These are phyloP conservation scores for Athene cunicularia DNA, from an alignment of 2,113 vertebrate genomes.

Conservation along the genomic window DNA sequence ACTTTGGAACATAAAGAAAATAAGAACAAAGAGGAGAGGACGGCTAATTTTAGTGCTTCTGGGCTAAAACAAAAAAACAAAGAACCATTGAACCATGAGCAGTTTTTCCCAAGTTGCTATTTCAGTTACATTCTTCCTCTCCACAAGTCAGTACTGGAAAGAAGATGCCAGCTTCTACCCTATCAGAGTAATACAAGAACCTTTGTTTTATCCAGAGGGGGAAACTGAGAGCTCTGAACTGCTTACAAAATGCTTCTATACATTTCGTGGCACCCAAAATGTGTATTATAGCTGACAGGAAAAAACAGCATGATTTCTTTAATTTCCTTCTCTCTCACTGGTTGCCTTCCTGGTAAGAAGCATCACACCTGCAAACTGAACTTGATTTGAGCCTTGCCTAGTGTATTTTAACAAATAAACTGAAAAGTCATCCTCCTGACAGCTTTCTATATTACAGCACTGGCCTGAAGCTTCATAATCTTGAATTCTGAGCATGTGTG, in stretches of 20 bases:
- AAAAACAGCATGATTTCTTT: neutral
- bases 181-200: neutral
- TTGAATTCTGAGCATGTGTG: neutral
- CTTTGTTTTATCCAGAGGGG: conserved; percentile 2
- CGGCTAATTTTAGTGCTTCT: conserved; percentile 36
- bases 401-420: neutral
- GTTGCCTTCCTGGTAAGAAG: neutral
- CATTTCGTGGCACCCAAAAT: neutral
- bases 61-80: conserved; percentile 25
- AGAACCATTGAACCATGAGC: conserved; percentile 31
- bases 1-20: neutral
- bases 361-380: neutral
- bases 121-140: neutral
- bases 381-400: neutral
- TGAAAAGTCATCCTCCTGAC: neutral
- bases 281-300: neutral
- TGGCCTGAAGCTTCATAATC: neutral
- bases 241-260: neutral
- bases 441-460: neutral
- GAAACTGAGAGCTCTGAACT: neutral
- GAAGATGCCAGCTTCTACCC: neutral
- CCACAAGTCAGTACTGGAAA: neutral
- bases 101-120: conserved; percentile 20
- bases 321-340: neutral
- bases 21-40: conserved; percentile 25